phyloP scores from a whole-genome alignment of 2,888 invertebrate genomes.

The Scrobipalpa costella region DNA sequence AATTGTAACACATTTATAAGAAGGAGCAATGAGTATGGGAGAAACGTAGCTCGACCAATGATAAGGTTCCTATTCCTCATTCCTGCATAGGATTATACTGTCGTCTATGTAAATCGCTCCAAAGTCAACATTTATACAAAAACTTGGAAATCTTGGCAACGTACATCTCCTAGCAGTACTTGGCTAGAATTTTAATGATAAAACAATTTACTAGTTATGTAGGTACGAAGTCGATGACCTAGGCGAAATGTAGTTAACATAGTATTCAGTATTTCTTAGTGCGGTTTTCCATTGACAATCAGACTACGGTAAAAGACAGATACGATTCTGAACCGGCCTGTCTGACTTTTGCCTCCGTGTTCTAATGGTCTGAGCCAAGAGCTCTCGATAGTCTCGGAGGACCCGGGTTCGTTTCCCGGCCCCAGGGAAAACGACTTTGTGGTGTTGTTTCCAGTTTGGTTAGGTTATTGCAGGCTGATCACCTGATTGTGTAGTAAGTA shows the following conservation, averaged over 20 bases:
- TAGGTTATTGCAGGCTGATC: too few species aligned
- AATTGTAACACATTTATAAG: too few species aligned
- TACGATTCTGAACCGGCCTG: too few species aligned
- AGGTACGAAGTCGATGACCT: constrained; percentile 50
- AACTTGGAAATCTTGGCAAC: constrained; percentile 24
- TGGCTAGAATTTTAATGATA: constrained; percentile 11
- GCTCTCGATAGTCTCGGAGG: too few species aligned
- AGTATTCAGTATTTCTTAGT: constrained; percentile 38
- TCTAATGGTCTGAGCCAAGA: too few species aligned
- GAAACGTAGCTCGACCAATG: neutral
- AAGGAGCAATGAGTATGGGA: too few species aligned
- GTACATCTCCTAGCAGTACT: constrained; percentile 14
- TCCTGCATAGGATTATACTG: constrained; percentile 5
- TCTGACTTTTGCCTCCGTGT: too few species aligned
- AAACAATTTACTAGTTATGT: constrained; percentile 29
- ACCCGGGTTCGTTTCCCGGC: too few species aligned
- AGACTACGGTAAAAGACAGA: too few species aligned
- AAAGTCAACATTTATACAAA: constrained; percentile 15
- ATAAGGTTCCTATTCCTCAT: neutral
- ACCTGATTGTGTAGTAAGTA: too few species aligned
- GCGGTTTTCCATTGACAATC: neutral
- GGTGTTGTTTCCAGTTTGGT: too few species aligned
- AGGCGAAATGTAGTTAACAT: constrained; percentile 43
- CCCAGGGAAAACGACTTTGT: too few species aligned
- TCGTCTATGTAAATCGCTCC: neutral